phyloP scores from a whole-genome alignment of 2,797 vertebrate species.

The Melanitta fusca region DNA sequence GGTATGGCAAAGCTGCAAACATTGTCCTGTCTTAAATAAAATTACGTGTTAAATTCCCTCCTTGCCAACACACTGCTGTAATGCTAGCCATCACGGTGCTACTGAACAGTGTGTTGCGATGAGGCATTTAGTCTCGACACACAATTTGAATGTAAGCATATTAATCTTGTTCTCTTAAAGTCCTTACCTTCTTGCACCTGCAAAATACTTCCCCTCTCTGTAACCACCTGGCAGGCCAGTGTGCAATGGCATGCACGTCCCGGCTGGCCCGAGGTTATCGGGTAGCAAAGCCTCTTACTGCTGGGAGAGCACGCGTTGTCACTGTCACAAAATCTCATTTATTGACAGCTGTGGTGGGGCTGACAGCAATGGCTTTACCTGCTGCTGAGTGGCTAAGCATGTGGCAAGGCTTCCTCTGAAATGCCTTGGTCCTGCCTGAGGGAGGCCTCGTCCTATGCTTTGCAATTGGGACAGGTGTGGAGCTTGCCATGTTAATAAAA shows the following conservation, averaged over 20 bases:
- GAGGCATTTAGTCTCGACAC: neutral
- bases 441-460: neutral
- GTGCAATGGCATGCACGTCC: fast-evolving
- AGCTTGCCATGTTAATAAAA: fast-evolving
- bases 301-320: neutral
- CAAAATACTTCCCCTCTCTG: neutral
- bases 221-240: neutral
- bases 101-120: fast-evolving
- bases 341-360: neutral
- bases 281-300: neutral
- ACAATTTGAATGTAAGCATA: neutral
- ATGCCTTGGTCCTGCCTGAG: neutral
- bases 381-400: neutral
- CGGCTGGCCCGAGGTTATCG: neutral
- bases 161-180: neutral
- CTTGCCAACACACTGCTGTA: neutral
- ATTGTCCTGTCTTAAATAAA: neutral
- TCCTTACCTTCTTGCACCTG: neutral
- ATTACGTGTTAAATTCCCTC: neutral
- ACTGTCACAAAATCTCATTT: neutral
- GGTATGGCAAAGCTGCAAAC: neutral
- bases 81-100: fast-evolving
- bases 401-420: neutral
- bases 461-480: neutral
- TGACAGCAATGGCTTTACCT: neutral